Evolutionary conservation across 2,797 vertebrate genomes (phyloP).

Genomic region (Sebastes cheni): DNA sequence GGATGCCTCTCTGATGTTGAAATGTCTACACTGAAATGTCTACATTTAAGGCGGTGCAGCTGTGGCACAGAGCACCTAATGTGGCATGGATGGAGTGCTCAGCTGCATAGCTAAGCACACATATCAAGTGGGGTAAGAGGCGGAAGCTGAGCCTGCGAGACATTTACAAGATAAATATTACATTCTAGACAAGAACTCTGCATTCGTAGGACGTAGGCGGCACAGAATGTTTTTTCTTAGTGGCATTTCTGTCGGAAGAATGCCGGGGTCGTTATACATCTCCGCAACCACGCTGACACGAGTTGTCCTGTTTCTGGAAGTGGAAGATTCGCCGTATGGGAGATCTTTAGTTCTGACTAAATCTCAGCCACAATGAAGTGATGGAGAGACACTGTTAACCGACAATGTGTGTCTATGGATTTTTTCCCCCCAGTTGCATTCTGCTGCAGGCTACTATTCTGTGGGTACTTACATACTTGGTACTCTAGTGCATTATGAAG

Average conservation of each 20-base stretch:
- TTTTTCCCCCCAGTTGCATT: not conserved
- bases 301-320: conserved; percentile 51
- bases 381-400: conserved; percentile 42
- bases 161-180: conserved; percentile 81
- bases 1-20: conserved; percentile 54
- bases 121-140: conserved; percentile 56
- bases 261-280: conserved; percentile 56
- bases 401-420: not conserved
- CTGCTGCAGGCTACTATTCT: not conserved
- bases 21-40: conserved; percentile 58
- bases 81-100: conserved; percentile 60
- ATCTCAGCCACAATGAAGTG: conserved; percentile 42
- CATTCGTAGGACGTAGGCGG: conserved; percentile 66
- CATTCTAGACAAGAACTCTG: conserved; percentile 72
- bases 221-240: conserved; percentile 64
- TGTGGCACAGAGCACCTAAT: conserved; percentile 57
- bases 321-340: conserved; percentile 22
- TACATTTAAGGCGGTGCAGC: conserved; percentile 61
- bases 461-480: not conserved
- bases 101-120: conserved; percentile 60
- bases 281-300: conserved; percentile 61
- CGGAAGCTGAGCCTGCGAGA: conserved; percentile 62
- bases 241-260: conserved; percentile 75
- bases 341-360: conserved; percentile 56
- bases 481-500: not conserved